Evolutionary conservation across 2,797 vertebrate genomes (phyloP).

Genomic region (Periophthalmus magnuspinnatus): DNA sequence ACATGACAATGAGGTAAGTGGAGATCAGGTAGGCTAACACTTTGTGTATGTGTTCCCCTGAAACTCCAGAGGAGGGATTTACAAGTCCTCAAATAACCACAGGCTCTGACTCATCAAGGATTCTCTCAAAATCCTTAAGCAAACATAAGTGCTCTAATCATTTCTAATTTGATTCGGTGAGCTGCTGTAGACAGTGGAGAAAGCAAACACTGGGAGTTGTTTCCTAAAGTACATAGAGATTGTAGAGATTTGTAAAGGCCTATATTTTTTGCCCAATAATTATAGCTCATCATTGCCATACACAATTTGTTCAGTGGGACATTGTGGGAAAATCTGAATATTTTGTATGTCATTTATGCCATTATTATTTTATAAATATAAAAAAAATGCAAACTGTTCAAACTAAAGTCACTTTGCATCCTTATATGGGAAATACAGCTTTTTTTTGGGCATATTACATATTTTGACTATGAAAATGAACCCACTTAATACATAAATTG

Average conservation of each 20-base stretch:
- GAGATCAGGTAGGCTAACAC: conserved; percentile 16
- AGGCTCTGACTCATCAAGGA: conserved; percentile 47
- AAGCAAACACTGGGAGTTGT: conserved; percentile 8
- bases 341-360: too few relatives aligned
- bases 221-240: not conserved
- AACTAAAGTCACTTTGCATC: too few relatives aligned
- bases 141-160: conserved; percentile 32
- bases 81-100: conserved; percentile 42
- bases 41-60: conserved; percentile 9
- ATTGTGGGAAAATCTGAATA: too few relatives aligned
- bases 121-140: conserved; percentile 46
- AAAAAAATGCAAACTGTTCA: too few relatives aligned
- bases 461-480: too few relatives aligned
- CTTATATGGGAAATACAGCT: too few relatives aligned
- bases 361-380: too few relatives aligned
- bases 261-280: not conserved
- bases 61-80: conserved; percentile 33
- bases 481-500: too few relatives aligned
- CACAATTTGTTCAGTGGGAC: too few relatives aligned
- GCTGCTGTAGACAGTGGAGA: conserved; percentile 13
- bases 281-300: not conserved
- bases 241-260: not conserved
- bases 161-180: conserved; percentile 38
- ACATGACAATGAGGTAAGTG: conserved; percentile 53
- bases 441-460: too few relatives aligned